Evolutionary conservation across 2,888 invertebrate species (phyloP), one percentile per base, ranked within the genome.

Genomic region (Clanis bilineata): DNA sequence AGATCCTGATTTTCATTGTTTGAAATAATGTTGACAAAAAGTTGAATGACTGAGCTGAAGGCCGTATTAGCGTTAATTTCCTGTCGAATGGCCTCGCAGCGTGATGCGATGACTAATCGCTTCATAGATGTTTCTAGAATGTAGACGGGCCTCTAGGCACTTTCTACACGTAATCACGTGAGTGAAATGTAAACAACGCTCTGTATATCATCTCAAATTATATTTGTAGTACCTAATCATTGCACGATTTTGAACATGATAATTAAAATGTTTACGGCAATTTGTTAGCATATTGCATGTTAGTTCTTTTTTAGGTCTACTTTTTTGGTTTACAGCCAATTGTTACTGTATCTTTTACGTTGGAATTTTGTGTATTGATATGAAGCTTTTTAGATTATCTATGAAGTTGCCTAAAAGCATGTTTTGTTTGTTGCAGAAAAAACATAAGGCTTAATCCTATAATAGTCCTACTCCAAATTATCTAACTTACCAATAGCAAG

Each of bases 401-500:
- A n/a, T n/a, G n/a, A n/a, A n/a, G n/a, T n/a, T n/a, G n/a, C n/a
- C n/a, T n/a, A n/a, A n/a, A n/a, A n/a, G n/a, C 15, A 0, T 54
- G n/a, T 32, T 32, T 18, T 25, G n/a, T n/a, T n/a, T n/a, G n/a
- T n/a, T n/a, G n/a, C n/a, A n/a, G n/a, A n/a, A n/a, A n/a, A n/a
- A n/a, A n/a, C n/a, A n/a, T n/a, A n/a, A n/a, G n/a, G n/a, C n/a
- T n/a, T n/a, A n/a, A n/a, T n/a, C n/a, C n/a, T n/a, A 25, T 25
- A 25, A 25, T 25, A 25, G 6, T 25, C 25, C 25, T 28, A 55
- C 9, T 10, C 1, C 21, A 15, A 44, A 21, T 28, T 36, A 4
- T 58, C 5, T 15, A 12, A 85, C 93, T 92, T 88, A 97, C 97
- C 97, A 74, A 98, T 96, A 77, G 97, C 97, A 64, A 97, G 93